Evolutionary conservation across 1,140 invertebrate genomes (phyloP).

Genomic region (Drosophila repleta): DNA sequence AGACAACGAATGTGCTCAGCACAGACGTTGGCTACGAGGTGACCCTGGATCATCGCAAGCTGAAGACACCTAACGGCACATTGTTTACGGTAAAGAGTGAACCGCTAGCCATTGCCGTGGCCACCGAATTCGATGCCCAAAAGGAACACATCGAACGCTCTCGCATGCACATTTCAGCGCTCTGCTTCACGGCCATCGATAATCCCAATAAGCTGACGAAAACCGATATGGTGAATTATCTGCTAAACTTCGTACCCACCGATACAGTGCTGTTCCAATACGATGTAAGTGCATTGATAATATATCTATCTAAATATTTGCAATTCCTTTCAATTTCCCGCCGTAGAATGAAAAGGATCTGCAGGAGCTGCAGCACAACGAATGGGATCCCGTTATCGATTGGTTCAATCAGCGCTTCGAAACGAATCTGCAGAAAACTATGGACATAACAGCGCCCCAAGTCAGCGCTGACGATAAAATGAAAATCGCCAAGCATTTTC

Average conservation of each 20-base stretch:
- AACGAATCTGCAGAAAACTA: conserved; percentile 89
- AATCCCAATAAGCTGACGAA: conserved; percentile 94
- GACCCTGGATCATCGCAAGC: conserved; percentile 91
- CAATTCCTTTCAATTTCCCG: background rate
- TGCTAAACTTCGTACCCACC: conserved; percentile 93
- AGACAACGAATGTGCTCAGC: conserved; percentile 87
- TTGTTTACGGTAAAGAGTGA: conserved; percentile 92
- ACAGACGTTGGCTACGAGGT: conserved; percentile 89
- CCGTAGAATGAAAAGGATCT: conserved; percentile 89
- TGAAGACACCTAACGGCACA: conserved; percentile 94
- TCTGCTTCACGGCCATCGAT: conserved; percentile 95
- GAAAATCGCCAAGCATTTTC: conserved; percentile 88
- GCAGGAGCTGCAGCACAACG: conserved; percentile 89
- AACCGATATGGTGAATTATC: conserved; percentile 90
- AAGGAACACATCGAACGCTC: conserved; percentile 90
- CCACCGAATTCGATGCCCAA: conserved; percentile 96
- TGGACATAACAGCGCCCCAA: conserved; percentile 87
- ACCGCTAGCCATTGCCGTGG: conserved; percentile 94
- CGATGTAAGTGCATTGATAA: conserved; percentile 85
- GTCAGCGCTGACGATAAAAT: conserved; percentile 88
- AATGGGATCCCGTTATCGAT: conserved; percentile 94
- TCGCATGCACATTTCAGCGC: conserved; percentile 95
- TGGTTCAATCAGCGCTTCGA: conserved; percentile 94
- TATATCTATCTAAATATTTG: background rate
- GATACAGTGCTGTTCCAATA: conserved; percentile 94